Evolutionary conservation across 2,888 invertebrate species (phyloP), one percentile per base, ranked within the genome.

Genomic region (Scelioninae gen. 1): DNA sequence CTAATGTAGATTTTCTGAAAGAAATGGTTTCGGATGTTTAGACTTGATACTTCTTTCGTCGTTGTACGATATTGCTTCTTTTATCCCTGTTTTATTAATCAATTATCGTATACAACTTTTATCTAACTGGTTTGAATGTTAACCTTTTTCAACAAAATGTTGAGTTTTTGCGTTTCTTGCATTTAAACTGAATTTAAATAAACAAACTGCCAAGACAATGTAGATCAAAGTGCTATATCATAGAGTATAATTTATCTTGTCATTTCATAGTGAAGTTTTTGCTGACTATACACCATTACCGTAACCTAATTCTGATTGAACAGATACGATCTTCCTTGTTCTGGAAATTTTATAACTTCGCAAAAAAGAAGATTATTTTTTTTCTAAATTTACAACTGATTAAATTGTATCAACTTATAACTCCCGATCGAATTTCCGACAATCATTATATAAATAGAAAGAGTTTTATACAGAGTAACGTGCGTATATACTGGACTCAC

Each of bases 1-100:
- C 79, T 79, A 79, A 79, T 79, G 16, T 43, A 56, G 40, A 58
- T 78, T 71, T 68, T 65, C 55, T 13, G 29, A 34, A 56, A 56
- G 63, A 78, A 69, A 63, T 55, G 56, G n/a, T 31, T 34, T 55
- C 45, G 40, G 40, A 45, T 53, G 45, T 62, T 40, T 68, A 16
- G 32, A 65, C 49, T 75, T 49, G 29, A 56, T 40, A 47, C 29
- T 9, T 40, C 7, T 31, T 53, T 72, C n/a, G 29, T 56, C 40
- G 32, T 16, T 13, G 53, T 38, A 38, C 13, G 49, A 31, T 31
- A n/a, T 9, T 47, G 47, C 10, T 16, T 5, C 38, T 8, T 16
- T 47, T 5, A 15, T 47, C 34, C 32, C 9, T 47, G 8, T 63
- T 15, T 53, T 66, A 9, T 51, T 53, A 10, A 5, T 10, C 31